Percentiles rank a stretch among this genome's conserved stretches.
These are phyloP conservation scores for Ameiurus melas DNA, from an alignment of 2,113 vertebrate genomes.

Conservation along the genomic window DNA sequence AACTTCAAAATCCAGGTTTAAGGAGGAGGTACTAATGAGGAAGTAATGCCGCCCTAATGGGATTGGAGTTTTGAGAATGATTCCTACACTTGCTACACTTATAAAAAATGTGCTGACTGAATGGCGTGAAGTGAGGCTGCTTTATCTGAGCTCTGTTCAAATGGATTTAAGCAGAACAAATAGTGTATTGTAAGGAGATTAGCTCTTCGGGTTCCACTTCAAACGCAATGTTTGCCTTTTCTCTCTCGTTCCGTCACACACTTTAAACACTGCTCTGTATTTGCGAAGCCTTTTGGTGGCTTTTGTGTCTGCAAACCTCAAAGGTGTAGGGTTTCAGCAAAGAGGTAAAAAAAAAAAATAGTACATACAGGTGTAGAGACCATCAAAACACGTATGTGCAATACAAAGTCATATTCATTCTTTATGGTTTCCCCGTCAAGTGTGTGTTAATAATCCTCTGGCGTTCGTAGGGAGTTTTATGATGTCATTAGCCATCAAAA, in stretches of 20 bases:
- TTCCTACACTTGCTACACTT: neutral
- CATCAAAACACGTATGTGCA: neutral
- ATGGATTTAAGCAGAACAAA: neutral
- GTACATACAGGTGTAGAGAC: neutral
- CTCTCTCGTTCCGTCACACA: neutral
- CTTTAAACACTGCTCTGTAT: neutral
- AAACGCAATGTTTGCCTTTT: neutral
- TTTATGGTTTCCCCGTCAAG: too few species aligned
- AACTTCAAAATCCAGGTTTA: too few species aligned
- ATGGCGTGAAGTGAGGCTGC: neutral
- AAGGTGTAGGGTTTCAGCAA: neutral
- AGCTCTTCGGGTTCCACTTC: neutral
- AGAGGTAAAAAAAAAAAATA: neutral
- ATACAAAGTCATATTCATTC: too few species aligned
- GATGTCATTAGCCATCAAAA: too few species aligned
- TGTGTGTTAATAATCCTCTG: neutral
- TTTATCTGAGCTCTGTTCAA: neutral
- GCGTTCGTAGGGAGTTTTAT: too few species aligned
- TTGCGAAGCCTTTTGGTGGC: neutral
- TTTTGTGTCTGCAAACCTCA: neutral
- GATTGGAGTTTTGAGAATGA: neutral
- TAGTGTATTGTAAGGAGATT: neutral
- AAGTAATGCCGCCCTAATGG: neutral
- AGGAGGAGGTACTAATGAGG: neutral
- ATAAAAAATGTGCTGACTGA: neutral